These are phyloP conservation scores for Poecilia latipinna DNA, from an alignment of 2,113 vertebrate species.

Conservation along the genomic window DNA sequence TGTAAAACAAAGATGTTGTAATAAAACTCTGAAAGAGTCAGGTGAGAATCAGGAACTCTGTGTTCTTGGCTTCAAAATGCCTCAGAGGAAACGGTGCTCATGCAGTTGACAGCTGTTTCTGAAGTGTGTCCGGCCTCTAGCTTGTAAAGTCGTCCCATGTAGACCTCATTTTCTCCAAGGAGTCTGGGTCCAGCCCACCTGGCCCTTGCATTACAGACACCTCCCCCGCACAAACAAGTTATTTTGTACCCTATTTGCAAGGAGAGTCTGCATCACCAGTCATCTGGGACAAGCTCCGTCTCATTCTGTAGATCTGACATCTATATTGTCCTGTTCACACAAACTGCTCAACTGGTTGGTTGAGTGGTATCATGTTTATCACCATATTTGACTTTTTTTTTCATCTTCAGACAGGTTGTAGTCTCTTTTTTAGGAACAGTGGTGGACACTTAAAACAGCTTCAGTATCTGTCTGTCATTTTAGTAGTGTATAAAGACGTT, in stretches of 20 bases:
- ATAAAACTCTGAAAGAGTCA: constrained; percentile 41
- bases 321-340: no score
- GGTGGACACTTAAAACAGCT: no score
- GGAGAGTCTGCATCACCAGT: constrained; percentile 55
- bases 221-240: constrained; percentile 58
- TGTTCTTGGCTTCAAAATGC: constrained; percentile 40
- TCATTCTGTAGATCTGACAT: constrained; percentile 28
- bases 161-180: constrained; percentile 65
- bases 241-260: constrained; percentile 67
- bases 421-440: background rate
- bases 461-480: no score
- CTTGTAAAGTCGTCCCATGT: constrained; percentile 75
- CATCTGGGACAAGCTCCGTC: constrained; percentile 40
- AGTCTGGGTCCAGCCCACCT: constrained; percentile 62
- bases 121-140: constrained; percentile 67
- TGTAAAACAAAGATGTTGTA: constrained; percentile 47
- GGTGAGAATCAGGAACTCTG: constrained; percentile 21
- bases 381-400: no score
- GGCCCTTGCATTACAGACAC: constrained; percentile 54
- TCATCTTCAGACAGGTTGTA: no score
- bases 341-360: no score
- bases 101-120: constrained; percentile 73
- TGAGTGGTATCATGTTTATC: no score
- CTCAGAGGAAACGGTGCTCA: constrained; percentile 64
- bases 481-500: no score